phyloP scores from a whole-genome alignment of 2,888 invertebrate species.

The Creontiades dilutus region DNA sequence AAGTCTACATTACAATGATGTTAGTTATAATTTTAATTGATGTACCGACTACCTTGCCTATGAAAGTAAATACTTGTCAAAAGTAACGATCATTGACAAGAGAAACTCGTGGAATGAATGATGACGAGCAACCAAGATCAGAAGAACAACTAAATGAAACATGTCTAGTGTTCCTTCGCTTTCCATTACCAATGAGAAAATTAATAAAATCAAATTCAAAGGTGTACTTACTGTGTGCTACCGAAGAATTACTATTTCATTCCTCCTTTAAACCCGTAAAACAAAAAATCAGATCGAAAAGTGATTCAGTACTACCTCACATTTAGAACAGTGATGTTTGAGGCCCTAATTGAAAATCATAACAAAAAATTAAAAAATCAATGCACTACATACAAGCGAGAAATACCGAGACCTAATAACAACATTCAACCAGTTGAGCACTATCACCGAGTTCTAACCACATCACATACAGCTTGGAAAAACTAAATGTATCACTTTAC shows the following conservation, averaged over 20 bases:
- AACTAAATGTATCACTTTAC: constrained; percentile 15
- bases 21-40: too few relatives aligned
- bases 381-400: neutral
- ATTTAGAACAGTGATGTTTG: neutral
- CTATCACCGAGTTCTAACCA: constrained; percentile 1
- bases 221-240: neutral
- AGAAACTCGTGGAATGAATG: too few relatives aligned
- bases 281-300: neutral
- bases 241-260: neutral
- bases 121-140: too few relatives aligned
- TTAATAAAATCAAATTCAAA: neutral
- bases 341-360: neutral
- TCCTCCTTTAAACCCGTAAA: neutral
- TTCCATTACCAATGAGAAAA: neutral
- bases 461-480: neutral
- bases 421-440: constrained; percentile 5
- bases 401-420: neutral
- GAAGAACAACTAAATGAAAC: too few relatives aligned
- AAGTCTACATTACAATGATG: too few relatives aligned
- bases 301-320: neutral
- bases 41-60: too few relatives aligned
- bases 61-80: too few relatives aligned
- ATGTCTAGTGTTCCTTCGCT: too few relatives aligned
- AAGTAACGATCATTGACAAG: too few relatives aligned
- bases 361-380: neutral